phyloP scores from a whole-genome alignment of 2,888 invertebrate species.

The Muschampia plurimacula region DNA sequence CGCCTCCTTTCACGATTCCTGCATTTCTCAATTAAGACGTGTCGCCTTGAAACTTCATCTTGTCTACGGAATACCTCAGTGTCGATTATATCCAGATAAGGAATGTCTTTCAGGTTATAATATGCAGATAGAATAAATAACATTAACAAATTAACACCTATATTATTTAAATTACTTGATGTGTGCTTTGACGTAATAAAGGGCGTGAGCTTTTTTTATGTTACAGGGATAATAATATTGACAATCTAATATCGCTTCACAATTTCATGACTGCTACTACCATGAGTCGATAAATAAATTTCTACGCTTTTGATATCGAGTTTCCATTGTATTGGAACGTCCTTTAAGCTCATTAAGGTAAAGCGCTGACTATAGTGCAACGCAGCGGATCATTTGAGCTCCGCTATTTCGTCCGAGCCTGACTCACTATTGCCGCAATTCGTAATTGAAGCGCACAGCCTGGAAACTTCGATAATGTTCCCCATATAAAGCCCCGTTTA shows the following conservation, averaged over 20 bases:
- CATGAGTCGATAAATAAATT: neutral
- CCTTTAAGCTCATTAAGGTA: conserved; percentile 7
- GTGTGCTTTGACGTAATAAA: too few relatives aligned
- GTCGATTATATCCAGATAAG: neutral
- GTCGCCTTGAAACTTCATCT: conserved; percentile 5
- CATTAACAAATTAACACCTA: neutral
- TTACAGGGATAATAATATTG: too few relatives aligned
- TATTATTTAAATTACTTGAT: too few relatives aligned
- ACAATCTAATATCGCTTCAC: too few relatives aligned
- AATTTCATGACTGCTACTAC: too few relatives aligned
- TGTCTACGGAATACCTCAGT: conserved; percentile 2
- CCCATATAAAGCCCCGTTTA: neutral
- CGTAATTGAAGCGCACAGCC: conserved; percentile 47
- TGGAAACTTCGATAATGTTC: conserved; percentile 44
- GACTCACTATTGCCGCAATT: conserved; percentile 53
- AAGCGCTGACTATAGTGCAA: conserved; percentile 40
- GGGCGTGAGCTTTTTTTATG: too few relatives aligned
- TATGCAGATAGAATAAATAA: neutral
- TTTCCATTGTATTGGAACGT: neutral
- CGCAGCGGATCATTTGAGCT: conserved; percentile 51
- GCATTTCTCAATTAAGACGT: neutral
- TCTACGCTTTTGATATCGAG: neutral
- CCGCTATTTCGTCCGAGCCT: conserved; percentile 51
- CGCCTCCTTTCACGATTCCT: conserved; percentile 1
- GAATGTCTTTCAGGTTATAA: neutral